A percentile compares a stretch with the other conserved stretches of the same genome.
Conservation (phyloP, 1,140 invertebrate species). For the Zaprionus davidi region DNA sequence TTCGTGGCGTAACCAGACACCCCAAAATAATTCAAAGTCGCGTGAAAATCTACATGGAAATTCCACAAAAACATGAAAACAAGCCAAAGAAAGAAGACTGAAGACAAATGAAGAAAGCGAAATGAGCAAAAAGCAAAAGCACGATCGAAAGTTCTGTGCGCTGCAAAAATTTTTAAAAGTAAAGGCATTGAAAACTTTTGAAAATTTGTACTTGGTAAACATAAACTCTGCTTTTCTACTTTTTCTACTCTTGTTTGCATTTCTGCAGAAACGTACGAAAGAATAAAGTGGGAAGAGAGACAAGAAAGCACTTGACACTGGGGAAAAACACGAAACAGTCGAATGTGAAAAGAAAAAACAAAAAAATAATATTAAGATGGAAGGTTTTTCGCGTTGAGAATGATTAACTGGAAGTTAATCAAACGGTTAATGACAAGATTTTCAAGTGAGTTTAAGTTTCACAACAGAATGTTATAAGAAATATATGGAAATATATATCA, state of each 20-base stretch:
- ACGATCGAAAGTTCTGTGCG: conserved; percentile 59
- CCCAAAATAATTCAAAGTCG: conserved; percentile 41
- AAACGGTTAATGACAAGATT: conserved; percentile 14
- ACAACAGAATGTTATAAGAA: conserved; percentile 6
- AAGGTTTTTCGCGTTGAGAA: conserved; percentile 27
- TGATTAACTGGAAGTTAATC: conserved; percentile 5
- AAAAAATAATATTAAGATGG: not conserved
- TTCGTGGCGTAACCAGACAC: conserved; percentile 2
- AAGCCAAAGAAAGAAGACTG: not conserved
- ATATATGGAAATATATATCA: too few species aligned
- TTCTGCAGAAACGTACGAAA: conserved; percentile 52
- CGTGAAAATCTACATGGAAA: conserved; percentile 27
- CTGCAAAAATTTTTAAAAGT: conserved; percentile 48
- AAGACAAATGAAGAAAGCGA: conserved; percentile 28
- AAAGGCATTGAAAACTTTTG: conserved; percentile 68
- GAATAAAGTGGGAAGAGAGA: conserved; percentile 22
- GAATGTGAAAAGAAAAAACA: not conserved
- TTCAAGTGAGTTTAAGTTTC: not conserved
- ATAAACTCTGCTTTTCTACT: conserved; percentile 30
- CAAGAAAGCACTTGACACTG: conserved; percentile 29
- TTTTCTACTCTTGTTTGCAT: conserved; percentile 46
- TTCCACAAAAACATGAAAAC: conserved; percentile 3
- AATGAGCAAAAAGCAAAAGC: conserved; percentile 9
- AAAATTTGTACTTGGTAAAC: conserved; percentile 70
- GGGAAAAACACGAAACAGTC: conserved; percentile 15